Percentiles rank a stretch among this genome's conserved stretches.
Evolutionary conservation across 2,888 invertebrate species (phyloP).

Genomic region (Coelinius sp.): DNA sequence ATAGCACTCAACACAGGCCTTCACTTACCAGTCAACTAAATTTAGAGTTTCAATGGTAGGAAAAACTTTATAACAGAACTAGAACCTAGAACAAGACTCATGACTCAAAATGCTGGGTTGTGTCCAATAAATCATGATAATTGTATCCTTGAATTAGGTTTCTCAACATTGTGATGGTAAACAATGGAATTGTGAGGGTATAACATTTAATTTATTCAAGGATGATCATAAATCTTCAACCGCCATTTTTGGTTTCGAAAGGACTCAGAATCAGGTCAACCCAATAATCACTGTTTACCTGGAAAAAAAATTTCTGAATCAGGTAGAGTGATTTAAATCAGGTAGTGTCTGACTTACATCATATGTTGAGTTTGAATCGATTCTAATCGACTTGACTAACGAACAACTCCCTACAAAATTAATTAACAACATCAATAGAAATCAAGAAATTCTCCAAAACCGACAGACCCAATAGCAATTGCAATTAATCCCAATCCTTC

Average conservation of each 20-base stretch:
- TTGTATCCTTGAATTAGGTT: neutral
- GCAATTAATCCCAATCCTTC: neutral
- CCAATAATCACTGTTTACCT: no score
- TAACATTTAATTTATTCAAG: neutral
- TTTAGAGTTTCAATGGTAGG: neutral
- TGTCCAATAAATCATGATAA: neutral
- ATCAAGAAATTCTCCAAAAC: no score
- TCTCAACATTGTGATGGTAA: neutral
- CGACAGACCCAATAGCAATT: neutral
- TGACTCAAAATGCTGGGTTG: neutral
- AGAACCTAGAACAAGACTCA: neutral
- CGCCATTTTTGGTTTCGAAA: no score
- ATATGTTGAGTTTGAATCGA: no score
- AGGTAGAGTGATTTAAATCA: no score
- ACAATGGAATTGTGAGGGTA: neutral
- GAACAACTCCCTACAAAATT: no score
- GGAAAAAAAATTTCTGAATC: no score
- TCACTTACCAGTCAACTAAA: constrained; percentile 17
- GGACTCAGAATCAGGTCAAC: no score
- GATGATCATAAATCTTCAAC: neutral
- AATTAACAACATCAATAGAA: no score
- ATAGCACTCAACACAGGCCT: constrained; percentile 53
- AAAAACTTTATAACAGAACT: constrained; percentile 23
- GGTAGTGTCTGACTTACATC: no score
- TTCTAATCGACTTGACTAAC: no score